Evolutionary conservation across 1,140 invertebrate genomes (phyloP), one percentile per base, ranked within the genome.

Genomic region (Brachystomella parvula): DNA sequence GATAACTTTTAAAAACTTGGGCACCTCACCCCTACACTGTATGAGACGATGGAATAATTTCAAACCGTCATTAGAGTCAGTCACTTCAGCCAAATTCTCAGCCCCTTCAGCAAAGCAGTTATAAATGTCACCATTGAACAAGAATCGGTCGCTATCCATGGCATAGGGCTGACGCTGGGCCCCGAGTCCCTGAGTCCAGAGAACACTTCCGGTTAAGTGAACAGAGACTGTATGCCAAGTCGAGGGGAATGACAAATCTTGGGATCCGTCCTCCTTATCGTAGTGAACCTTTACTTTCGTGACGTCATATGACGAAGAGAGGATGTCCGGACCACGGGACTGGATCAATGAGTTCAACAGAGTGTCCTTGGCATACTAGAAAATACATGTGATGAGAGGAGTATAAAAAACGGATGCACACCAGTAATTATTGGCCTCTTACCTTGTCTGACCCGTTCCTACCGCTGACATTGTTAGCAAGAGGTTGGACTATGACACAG

Each of bases 61-160:
- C 21, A 64, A 39, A 32, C 44, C 70, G 73, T 73, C 76, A 79
- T 77, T 61, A 78, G 69, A 47, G 72, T 69, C 60, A 17, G 49
- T 53, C 49, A 24, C 19, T 65, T 66, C 66, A 9, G 39, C 67
- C 19, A 47, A 30, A 47, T 62, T 47, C 60, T 63, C 33, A n/a
- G 6, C 28, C 19, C 31, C 47, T 53, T 35, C n/a, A 61, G 65
- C 56, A 47, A 29, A 53, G 12, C 19, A 6, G 35, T 39, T 63
- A 28, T 73, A 92, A 66, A 90, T 79, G 79, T 93, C 89, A 61
- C 89, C 90, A 81, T 93, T 93, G 84, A 87, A 93, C 17, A 89
- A 74, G 44, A 92, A 75, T 64, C 84, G 29, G 12, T 66, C 47
- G 73, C 73, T 85, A 85, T 30, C 83, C 19, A 2, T 19, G 1